Percentiles rank a stretch among this genome's conserved stretches.
These are phyloP conservation scores for Rissa tridactyla DNA, from an alignment of 2,113 vertebrate species.

Conservation along the genomic window DNA sequence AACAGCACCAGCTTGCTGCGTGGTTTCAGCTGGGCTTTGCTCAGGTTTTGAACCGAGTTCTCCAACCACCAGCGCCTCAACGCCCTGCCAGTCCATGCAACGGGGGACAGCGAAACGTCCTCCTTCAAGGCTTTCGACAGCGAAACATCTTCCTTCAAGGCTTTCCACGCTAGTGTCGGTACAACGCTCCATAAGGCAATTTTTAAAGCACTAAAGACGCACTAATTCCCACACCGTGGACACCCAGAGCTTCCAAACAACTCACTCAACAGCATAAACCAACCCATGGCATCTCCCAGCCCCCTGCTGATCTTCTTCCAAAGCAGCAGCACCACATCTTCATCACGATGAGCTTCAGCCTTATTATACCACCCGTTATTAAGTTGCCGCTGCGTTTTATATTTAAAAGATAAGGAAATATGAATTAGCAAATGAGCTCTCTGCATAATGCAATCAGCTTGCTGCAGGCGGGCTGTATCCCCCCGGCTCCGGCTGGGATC, in stretches of 20 bases:
- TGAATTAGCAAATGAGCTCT: not conserved
- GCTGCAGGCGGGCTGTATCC: not conserved
- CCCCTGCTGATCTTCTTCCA: not conserved
- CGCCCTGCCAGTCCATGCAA: fast-evolving
- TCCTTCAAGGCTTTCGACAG: not conserved
- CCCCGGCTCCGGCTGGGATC: not conserved
- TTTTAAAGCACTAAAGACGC: not conserved
- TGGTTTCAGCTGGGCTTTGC: not conserved
- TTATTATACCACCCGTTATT: not conserved
- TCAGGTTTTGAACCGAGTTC: not conserved
- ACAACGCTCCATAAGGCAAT: not conserved
- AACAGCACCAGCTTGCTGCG: no score
- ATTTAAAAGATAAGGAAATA: not conserved
- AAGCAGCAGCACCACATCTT: not conserved
- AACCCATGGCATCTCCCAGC: fast-evolving
- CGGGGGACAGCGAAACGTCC: not conserved
- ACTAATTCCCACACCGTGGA: not conserved
- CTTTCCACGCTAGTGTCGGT: fast-evolving
- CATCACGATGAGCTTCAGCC: not conserved
- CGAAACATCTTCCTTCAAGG: fast-evolving
- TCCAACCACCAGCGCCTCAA: not conserved
- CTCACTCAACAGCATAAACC: not conserved
- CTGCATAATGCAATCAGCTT: not conserved
- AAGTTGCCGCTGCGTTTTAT: not conserved
- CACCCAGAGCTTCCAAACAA: not conserved